Base-by-base conservation (phyloP, 1,140 invertebrate genomes). In the Drosophila takahashii region DNA sequence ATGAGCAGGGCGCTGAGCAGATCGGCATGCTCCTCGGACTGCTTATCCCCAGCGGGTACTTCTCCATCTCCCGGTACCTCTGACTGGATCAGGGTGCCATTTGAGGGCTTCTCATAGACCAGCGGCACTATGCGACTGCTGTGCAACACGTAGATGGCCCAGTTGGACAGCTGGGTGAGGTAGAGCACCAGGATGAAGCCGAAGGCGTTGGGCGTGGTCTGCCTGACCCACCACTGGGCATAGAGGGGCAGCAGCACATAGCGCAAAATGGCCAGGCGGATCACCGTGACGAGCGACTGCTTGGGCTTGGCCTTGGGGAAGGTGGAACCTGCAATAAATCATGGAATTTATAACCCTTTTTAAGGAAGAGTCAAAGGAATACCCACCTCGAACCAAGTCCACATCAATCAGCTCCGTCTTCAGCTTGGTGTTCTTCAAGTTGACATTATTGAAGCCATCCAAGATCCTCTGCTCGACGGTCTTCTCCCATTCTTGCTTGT, bases 401-500 rank as follows among this genome's bases (percentile, higher is more conserved):
- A 99, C 96, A 94, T 99, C 98, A 75, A 99, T 99, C 10, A 98
- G 94, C 86, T 98, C 97, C 11, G 97, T 97, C 92, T 98, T 97
- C 8, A 97, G 93, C 92, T 97, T 97, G 32, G 96, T 95, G 41
- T 95, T 96, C 91, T 97, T 96, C 92, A 97, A 96, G 39, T 97
- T 97, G 45, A 98, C 95, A 90, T 97, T 95, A 65, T 95, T 96
- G 39, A 98, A 95, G 64, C 96, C 96, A 93, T 96, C 95, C 83
- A 97, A 94, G 77, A 98, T 96, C 78, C 96, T 94, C 90, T 97
- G 96, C 90, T 99, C 98, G 61, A 98, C 95, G 59, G 96, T 97
- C 83, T 96, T 97, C 92, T 99, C 98, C 98, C 98, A 99, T 95
- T 97, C 95, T 92, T 98, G 97, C 91, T 98, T 98, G 93, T 99